These are phyloP conservation scores for Notodromas monacha DNA, from an alignment of 2,888 invertebrate species.

Conservation along the genomic window DNA sequence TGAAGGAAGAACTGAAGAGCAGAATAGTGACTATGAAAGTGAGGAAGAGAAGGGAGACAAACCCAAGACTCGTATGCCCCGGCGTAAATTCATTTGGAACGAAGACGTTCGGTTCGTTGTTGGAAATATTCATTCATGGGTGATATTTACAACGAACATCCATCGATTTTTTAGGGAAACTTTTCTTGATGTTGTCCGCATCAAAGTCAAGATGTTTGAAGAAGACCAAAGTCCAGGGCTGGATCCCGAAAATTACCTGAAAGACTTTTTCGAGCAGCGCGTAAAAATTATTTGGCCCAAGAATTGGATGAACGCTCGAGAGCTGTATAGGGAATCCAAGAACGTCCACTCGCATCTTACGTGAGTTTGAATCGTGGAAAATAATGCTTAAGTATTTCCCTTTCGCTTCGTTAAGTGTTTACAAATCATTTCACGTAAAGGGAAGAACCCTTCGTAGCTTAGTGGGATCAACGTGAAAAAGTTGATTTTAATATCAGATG, in stretches of 20 bases:
- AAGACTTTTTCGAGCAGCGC: constrained; percentile 22
- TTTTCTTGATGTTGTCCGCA: constrained; percentile 16
- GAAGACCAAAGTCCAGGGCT: constrained; percentile 18
- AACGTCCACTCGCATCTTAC: not conserved
- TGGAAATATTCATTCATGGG: constrained; percentile 6
- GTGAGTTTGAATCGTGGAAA: too few species aligned
- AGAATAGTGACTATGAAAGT: constrained; percentile 7
- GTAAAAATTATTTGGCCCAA: constrained; percentile 31
- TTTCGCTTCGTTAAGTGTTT: too few species aligned
- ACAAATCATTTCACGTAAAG: too few species aligned
- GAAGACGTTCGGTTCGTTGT: constrained; percentile 21
- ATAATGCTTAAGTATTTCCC: too few species aligned
- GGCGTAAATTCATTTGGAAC: constrained; percentile 38
- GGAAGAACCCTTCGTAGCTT: too few species aligned
- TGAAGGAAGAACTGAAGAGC: constrained; percentile 9
- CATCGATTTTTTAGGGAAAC: constrained; percentile 12
- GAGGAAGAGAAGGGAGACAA: constrained; percentile 16
- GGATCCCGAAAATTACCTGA: constrained; percentile 21
- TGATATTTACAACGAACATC: too few species aligned
- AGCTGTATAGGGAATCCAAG: constrained; percentile 5
- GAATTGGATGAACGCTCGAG: constrained; percentile 27
- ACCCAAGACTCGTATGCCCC: constrained; percentile 26
- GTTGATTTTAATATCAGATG: too few species aligned
- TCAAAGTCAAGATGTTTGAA: constrained; percentile 19
- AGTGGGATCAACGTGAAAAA: too few species aligned